These are phyloP conservation scores for Agrilus cyanescens DNA, from an alignment of 2,888 invertebrate genomes.

Conservation along the genomic window DNA sequence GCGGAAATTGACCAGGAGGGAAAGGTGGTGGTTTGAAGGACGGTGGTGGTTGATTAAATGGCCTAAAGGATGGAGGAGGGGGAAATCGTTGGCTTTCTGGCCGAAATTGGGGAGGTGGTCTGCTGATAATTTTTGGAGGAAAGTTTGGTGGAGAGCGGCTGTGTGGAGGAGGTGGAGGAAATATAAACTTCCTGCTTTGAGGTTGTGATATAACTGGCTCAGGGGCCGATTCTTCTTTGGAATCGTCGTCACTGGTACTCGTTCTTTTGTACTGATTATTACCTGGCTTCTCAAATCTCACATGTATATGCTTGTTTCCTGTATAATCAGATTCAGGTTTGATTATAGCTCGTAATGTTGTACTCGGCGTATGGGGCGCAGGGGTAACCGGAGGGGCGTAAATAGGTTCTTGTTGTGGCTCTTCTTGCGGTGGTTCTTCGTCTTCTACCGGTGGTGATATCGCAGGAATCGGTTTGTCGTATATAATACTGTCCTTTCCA, in stretches of 20 bases:
- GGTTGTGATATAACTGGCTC: slow-evolving; percentile 47
- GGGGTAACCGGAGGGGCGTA: slow-evolving; percentile 17
- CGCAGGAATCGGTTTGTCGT: slow-evolving; percentile 71
- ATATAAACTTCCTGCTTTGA: slow-evolving; percentile 11
- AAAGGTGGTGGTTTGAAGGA: slow-evolving; percentile 16
- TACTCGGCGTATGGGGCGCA: slow-evolving; percentile 50
- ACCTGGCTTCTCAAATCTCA: slow-evolving; percentile 66
- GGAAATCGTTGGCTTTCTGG: slow-evolving; percentile 6
- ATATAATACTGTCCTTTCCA: slow-evolving; percentile 59
- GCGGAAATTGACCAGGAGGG: slow-evolving; percentile 15
- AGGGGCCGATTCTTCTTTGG: slow-evolving; percentile 51
- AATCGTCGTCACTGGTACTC: slow-evolving; percentile 32
- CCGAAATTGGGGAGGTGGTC: slow-evolving; percentile 5
- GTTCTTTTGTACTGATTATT: slow-evolving; percentile 37
- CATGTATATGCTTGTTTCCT: slow-evolving; percentile 66
- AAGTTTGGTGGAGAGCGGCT: slow-evolving; percentile 14
- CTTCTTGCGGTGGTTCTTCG: slow-evolving; percentile 40
- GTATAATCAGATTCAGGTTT: slow-evolving; percentile 82
- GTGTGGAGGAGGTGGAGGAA: slow-evolving; percentile 12
- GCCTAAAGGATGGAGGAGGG: slow-evolving; percentile 3
- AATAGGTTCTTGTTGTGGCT: slow-evolving; percentile 38
- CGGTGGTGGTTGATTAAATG: slow-evolving; percentile 4
- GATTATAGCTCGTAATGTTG: slow-evolving; percentile 73
- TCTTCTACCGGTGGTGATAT: slow-evolving; percentile 54
- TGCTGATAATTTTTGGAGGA: neutral